Evolutionary conservation across 2,797 vertebrate species (phyloP).

Genomic region (Paramormyrops hopkinsi): DNA sequence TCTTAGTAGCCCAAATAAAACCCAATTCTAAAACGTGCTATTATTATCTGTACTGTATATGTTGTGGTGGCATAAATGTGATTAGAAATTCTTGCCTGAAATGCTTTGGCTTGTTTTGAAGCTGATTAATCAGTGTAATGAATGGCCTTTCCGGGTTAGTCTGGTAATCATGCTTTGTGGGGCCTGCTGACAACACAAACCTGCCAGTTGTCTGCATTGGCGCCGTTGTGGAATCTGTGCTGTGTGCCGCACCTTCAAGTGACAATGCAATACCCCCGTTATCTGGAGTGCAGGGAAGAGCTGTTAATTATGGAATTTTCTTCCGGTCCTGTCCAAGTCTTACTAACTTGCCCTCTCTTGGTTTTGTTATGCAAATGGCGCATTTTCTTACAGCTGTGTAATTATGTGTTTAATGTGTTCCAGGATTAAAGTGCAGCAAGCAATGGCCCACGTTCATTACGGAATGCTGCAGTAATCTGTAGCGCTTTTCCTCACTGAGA

Average conservation of each 20-base stretch:
- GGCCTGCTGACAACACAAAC: not conserved
- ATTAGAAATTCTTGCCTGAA: not conserved
- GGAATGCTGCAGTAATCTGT: slow-evolving; percentile 32
- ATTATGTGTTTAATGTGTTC: slow-evolving; percentile 57
- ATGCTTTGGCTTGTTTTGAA: not conserved
- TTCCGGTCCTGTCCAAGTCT: slow-evolving; percentile 26
- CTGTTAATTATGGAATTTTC: slow-evolving; percentile 39
- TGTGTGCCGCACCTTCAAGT: slow-evolving; percentile 21
- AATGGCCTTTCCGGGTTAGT: not conserved
- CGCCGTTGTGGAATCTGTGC: not conserved
- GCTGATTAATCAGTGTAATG: not conserved
- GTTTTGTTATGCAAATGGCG: slow-evolving; percentile 53
- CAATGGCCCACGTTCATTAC: slow-evolving; percentile 32
- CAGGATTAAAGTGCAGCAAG: slow-evolving; percentile 51
- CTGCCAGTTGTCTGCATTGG: not conserved
- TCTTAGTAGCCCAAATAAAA: not conserved
- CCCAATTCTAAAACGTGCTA: not conserved
- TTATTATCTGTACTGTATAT: not conserved
- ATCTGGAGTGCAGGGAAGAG: slow-evolving; percentile 26
- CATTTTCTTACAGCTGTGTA: slow-evolving; percentile 47
- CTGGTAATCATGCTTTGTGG: not conserved
- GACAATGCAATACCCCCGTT: not conserved
- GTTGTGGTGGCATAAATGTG: not conserved
- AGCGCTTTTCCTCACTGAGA: slow-evolving; percentile 14
- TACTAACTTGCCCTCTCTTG: slow-evolving; percentile 34